Percentiles rank a stretch among this genome's conserved stretches.
phyloP scores from a whole-genome alignment of 2,888 invertebrate genomes.

The Druceiella hillmani region DNA sequence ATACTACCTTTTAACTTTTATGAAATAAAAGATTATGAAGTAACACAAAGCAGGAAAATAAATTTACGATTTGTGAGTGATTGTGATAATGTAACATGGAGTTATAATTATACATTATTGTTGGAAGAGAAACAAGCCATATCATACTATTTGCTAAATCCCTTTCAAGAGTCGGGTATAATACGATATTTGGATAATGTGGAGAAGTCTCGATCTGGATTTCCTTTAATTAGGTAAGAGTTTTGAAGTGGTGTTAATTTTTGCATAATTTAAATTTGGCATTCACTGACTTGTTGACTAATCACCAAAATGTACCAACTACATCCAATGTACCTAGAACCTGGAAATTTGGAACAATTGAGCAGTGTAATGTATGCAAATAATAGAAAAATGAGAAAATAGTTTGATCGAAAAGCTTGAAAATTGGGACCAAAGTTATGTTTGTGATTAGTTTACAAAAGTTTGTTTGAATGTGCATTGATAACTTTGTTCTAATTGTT shows the following conservation, averaged over 20 bases:
- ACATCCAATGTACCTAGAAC: too few species aligned
- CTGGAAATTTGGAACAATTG: too few species aligned
- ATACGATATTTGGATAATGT: conserved; percentile 38
- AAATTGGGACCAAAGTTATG: too few species aligned
- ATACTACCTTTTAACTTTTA: conserved; percentile 33
- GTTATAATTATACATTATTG: conserved; percentile 26
- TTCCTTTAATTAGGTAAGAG: conserved; percentile 50
- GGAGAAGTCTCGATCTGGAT: conserved; percentile 51
- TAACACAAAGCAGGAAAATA: conserved; percentile 26
- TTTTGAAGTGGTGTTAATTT: too few species aligned
- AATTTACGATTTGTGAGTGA: conserved; percentile 29
- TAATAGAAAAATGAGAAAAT: too few species aligned
- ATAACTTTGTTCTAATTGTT: neutral
- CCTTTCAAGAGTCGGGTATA: conserved; percentile 24
- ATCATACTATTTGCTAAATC: conserved; percentile 31
- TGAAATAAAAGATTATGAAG: conserved; percentile 29
- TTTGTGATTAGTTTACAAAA: neutral
- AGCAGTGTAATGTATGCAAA: too few species aligned
- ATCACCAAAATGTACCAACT: too few species aligned
- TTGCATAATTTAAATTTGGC: too few species aligned
- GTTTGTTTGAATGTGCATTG: neutral
- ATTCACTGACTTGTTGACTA: too few species aligned
- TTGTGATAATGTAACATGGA: conserved; percentile 29
- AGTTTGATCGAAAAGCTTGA: too few species aligned
- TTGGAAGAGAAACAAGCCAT: conserved; percentile 34